Percentiles rank a stretch among this genome's conserved stretches.
Conservation (phyloP, 30 jellyfish, hydroid and myxozoan species). For the Aurelia sp. region DNA sequence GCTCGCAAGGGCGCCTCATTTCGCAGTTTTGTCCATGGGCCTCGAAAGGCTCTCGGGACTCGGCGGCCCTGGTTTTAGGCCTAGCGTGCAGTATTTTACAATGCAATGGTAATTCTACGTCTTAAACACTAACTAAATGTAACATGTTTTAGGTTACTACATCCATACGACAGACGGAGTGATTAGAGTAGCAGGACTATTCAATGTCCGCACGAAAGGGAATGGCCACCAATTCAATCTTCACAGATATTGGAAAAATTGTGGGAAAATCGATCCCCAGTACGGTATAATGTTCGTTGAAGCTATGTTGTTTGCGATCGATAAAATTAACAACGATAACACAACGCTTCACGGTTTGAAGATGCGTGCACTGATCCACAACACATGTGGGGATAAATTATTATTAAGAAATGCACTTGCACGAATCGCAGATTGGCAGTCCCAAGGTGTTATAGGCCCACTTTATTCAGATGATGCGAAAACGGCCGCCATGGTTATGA, state of each 20-base stretch:
- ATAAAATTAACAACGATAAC: constrained; percentile 51
- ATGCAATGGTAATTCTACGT: too few species aligned
- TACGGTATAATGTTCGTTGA: constrained; percentile 82
- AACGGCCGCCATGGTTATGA: constrained; percentile 62
- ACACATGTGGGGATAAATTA: constrained; percentile 74
- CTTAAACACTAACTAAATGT: too few species aligned
- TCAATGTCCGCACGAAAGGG: constrained; percentile 61
- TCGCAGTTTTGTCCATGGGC: too few species aligned
- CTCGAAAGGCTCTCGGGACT: too few species aligned
- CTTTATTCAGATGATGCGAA: constrained; percentile 81
- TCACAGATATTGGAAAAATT: background rate
- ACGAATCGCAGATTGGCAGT: background rate
- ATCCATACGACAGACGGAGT: too few species aligned
- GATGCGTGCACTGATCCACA: constrained; percentile 52
- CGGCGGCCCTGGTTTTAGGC: too few species aligned
- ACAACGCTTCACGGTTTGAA: constrained; percentile 37
- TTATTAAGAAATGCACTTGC: constrained; percentile 41
- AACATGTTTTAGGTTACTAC: too few species aligned
- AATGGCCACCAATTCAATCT: background rate
- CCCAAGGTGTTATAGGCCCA: constrained; percentile 77
- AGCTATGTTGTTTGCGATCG: constrained; percentile 84
- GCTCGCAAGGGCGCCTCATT: too few species aligned
- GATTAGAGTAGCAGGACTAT: constrained; percentile 43
- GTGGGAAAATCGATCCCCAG: constrained; percentile 73
- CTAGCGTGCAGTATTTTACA: too few species aligned